Percentiles rank a stretch among this genome's conserved stretches.
Evolutionary conservation across 1,140 invertebrate genomes (phyloP).

Genomic region (Euborellia annulipes): DNA sequence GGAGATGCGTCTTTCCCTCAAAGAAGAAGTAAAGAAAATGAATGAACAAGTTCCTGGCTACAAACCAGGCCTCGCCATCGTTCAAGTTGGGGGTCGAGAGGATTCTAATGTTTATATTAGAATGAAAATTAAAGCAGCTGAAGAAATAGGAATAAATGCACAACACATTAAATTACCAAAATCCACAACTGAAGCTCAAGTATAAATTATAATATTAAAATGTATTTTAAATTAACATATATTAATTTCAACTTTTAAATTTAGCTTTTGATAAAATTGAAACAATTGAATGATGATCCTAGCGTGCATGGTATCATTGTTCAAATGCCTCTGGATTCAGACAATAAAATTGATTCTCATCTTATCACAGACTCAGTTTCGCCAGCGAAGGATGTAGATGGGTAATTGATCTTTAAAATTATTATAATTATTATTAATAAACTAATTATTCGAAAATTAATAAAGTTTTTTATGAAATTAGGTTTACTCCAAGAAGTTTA

Average conservation of each 20-base stretch:
- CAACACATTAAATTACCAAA: conserved; percentile 67
- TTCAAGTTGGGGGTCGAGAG: conserved; percentile 82
- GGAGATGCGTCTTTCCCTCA: conserved; percentile 53
- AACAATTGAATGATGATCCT: conserved; percentile 67
- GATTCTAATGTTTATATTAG: conserved; percentile 99
- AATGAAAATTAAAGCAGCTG: conserved; percentile 88
- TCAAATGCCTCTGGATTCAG: conserved; percentile 85
- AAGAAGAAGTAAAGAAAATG: conserved; percentile 44
- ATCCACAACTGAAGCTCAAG: conserved; percentile 70
- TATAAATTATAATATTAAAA: conserved; percentile 23
- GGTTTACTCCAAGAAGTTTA: too few relatives aligned
- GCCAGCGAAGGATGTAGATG: conserved; percentile 88
- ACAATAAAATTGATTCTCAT: conserved; percentile 67
- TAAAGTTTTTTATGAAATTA: too few relatives aligned
- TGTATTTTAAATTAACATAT: too few relatives aligned
- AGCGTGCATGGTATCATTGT: conserved; percentile 90
- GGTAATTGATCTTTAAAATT: too few relatives aligned
- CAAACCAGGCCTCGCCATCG: conserved; percentile 60
- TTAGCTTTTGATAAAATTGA: conserved; percentile 49
- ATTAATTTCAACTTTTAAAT: conserved; percentile 11
- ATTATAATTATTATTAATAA: too few relatives aligned
- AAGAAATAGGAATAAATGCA: conserved; percentile 76
- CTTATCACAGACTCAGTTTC: conserved; percentile 72
- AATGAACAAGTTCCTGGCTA: conserved; percentile 43
- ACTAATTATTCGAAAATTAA: too few relatives aligned